Conservation (phyloP, 2,797 vertebrate species). For the Pyrocephalus nanus region DNA sequence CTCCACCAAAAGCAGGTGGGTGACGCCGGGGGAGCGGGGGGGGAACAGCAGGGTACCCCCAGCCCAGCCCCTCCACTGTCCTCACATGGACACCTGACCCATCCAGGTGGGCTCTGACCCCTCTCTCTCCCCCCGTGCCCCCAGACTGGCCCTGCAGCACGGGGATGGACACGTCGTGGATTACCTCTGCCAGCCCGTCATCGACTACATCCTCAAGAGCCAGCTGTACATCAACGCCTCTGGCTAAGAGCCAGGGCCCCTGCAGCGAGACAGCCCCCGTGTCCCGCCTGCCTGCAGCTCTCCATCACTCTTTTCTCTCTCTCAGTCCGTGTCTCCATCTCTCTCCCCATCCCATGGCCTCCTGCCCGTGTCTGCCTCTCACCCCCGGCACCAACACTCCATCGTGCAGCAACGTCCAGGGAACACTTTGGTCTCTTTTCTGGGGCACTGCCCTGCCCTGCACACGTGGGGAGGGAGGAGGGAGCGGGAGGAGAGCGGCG, state of each 20-base stretch:
- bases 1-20: constrained; percentile 98
- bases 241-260: constrained; percentile 77
- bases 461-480: background rate
- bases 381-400: background rate
- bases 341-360: constrained; percentile 29
- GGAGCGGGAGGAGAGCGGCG: background rate
- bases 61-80: background rate
- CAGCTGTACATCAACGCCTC: constrained; percentile 98
- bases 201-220: constrained; percentile 98
- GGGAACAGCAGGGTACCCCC: background rate
- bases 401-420: constrained; percentile 52
- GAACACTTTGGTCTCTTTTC: constrained; percentile 50
- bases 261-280: background rate
- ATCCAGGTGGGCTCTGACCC: background rate
- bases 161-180: constrained; percentile 96
- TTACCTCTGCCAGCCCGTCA: constrained; percentile 94
- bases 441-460: constrained; percentile 14
- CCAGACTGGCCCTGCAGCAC: constrained; percentile 95
- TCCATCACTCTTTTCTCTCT: constrained; percentile 33
- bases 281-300: constrained; percentile 50
- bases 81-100: background rate
- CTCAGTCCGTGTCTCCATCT: constrained; percentile 47
- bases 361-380: constrained; percentile 52
- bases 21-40: background rate
- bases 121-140: background rate